Conservation (phyloP, 2,888 invertebrate species). For the Drosophila affinis region DNA sequence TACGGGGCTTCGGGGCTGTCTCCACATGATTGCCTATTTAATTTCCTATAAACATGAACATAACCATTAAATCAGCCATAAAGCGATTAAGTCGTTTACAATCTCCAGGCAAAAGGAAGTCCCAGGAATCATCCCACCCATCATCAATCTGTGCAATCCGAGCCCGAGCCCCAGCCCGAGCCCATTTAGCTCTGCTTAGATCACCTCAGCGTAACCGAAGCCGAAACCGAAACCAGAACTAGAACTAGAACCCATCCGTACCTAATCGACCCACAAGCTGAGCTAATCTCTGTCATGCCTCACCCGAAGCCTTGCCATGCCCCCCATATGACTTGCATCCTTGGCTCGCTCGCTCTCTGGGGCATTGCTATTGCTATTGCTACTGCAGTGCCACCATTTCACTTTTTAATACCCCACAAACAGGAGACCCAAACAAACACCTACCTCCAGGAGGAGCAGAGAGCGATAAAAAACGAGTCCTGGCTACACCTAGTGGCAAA, state of each 20-base stretch:
- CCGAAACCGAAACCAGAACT: neutral
- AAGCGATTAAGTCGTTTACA: slow-evolving; percentile 31
- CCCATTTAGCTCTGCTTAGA: slow-evolving; percentile 10
- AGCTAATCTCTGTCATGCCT: slow-evolving; percentile 14
- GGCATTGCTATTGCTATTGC: too few species aligned
- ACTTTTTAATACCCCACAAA: slow-evolving; percentile 61
- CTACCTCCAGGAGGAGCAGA: slow-evolving; percentile 34
- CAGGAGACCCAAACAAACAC: slow-evolving; percentile 54
- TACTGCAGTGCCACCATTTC: slow-evolving; percentile 60
- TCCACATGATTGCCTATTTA: slow-evolving; percentile 42
- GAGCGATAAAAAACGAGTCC: slow-evolving; percentile 67
- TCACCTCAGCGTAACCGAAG: slow-evolving; percentile 23
- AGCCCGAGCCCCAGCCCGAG: neutral
- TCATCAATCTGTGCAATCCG: neutral
- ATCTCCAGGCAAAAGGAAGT: neutral
- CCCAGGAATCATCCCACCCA: neutral
- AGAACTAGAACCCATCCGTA: neutral
- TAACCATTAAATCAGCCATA: neutral
- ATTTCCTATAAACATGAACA: slow-evolving; percentile 37
- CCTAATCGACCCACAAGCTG: slow-evolving; percentile 33
- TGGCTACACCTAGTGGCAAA: slow-evolving; percentile 69
- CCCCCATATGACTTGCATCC: slow-evolving; percentile 37
- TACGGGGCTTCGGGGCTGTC: neutral
- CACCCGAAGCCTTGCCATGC: neutral
- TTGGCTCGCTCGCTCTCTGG: slow-evolving; percentile 14